phyloP scores from a whole-genome alignment of 2,797 vertebrate species.

The Crocidura indochinensis region DNA sequence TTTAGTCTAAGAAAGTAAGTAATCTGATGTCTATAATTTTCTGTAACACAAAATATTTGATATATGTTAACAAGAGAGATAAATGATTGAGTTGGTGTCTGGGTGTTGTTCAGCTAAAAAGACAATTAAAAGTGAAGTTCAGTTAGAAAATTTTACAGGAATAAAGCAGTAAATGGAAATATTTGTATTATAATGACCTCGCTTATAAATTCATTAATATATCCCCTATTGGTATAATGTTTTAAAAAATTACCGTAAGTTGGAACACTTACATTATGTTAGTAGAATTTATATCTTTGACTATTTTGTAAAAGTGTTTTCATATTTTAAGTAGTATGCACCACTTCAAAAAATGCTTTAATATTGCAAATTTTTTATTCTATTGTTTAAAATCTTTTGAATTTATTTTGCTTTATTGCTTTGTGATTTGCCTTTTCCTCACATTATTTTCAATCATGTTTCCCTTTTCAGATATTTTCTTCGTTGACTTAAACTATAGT shows the following conservation, averaged over 20 bases:
- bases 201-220: background rate
- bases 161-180: background rate
- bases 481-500: background rate
- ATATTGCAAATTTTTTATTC: background rate
- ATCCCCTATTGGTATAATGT: background rate
- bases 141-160: background rate
- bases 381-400: background rate
- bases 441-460: conserved; percentile 3
- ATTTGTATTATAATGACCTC: background rate
- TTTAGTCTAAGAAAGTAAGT: conserved; percentile 16
- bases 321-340: background rate
- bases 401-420: conserved; percentile 8
- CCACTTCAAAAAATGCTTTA: background rate
- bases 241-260: background rate
- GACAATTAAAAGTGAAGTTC: background rate
- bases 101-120: conserved; percentile 8
- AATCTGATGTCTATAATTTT: conserved; percentile 21
- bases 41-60: background rate
- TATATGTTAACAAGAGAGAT: background rate
- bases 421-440: conserved; percentile 26
- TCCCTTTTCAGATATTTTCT: background rate
- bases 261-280: background rate
- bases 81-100: background rate
- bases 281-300: background rate
- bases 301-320: background rate